Conservation (phyloP, 2,888 invertebrate genomes). For the Pollenia griseotomentosa region DNA sequence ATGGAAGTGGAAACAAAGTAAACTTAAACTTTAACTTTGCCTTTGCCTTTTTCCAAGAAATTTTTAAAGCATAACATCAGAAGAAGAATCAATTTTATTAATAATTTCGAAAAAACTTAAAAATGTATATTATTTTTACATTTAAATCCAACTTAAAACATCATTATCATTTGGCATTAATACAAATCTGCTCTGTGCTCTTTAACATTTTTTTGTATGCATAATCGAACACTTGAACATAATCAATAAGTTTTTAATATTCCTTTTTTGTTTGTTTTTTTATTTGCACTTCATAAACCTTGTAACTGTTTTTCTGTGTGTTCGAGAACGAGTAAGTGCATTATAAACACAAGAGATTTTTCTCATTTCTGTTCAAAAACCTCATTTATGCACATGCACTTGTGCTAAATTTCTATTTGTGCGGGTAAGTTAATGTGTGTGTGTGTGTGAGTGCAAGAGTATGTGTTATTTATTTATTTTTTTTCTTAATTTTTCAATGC, state of each 20-base stretch:
- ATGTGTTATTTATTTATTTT: constrained; percentile 12
- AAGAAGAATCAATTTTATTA: background rate
- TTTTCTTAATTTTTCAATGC: constrained; percentile 8
- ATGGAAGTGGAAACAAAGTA: no score
- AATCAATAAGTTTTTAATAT: constrained; percentile 62
- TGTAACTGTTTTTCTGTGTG: constrained; percentile 64
- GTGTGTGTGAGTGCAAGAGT: background rate
- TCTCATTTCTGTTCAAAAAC: constrained; percentile 49
- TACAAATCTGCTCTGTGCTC: constrained; percentile 12
- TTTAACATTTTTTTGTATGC: background rate
- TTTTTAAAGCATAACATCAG: no score
- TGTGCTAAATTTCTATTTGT: constrained; percentile 67
- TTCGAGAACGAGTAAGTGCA: constrained; percentile 55
- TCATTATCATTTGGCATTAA: constrained; percentile 7
- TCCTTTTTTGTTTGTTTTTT: constrained; percentile 55
- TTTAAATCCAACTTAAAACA: background rate
- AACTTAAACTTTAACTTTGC: no score
- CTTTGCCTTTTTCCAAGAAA: no score
- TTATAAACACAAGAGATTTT: constrained; percentile 72
- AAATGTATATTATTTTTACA: background rate
- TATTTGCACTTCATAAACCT: constrained; percentile 70
- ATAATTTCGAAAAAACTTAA: background rate
- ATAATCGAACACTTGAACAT: constrained; percentile 58
- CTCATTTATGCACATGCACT: constrained; percentile 71
- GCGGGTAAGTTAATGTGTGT: constrained; percentile 1